Evolutionary conservation across 2,113 vertebrate species (phyloP), one percentile per base, ranked within the genome.

Genomic region (Gobius niger): DNA sequence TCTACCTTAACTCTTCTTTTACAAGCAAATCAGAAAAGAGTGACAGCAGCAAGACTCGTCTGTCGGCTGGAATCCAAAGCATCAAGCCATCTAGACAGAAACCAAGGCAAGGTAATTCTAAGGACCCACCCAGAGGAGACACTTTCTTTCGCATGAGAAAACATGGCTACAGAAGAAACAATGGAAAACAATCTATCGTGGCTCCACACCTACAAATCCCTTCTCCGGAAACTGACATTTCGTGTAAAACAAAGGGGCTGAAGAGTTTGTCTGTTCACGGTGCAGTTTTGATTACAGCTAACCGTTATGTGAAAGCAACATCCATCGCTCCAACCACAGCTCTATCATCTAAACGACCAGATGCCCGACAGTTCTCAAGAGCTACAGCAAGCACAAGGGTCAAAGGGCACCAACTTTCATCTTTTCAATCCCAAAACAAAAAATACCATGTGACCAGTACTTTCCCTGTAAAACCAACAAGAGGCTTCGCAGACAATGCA

Each of bases 1-100:
- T 63, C 0, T 54, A 64, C 12, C 92, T 83, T 75, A 91, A 90
- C 67, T 54, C 57, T 8, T 83, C 86, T 15, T 44, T 63, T 66
- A 62, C 46, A 16, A 59, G 64, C 54, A 73, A 80, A 41, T 41
- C 63, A 12, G 47, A 74, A 34, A 62, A 34, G 49, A n/a, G 15
- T 47, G 65, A 54, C 6, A 56, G 14, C 15, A 24, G 60, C 59
- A 10, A 66, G 14, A 46, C 9, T 1, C 51, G 65, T 47, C 24
- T 49, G 18, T 50, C 44, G 9, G 67, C 64, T 9, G 4, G 71
- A 57, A 73, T 51, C 13, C 67, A 60, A 0, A 10, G 18, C 19
- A 34, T 51, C 18, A 59, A 12, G 0, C 9, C 46, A 44, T 46
- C 14, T 10, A 75, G 51, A 71, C 74, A 76, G 67, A 24, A 49